These are phyloP conservation scores for Pterocles gutturalis DNA, from an alignment of 2,113 vertebrate genomes.

Conservation along the genomic window DNA sequence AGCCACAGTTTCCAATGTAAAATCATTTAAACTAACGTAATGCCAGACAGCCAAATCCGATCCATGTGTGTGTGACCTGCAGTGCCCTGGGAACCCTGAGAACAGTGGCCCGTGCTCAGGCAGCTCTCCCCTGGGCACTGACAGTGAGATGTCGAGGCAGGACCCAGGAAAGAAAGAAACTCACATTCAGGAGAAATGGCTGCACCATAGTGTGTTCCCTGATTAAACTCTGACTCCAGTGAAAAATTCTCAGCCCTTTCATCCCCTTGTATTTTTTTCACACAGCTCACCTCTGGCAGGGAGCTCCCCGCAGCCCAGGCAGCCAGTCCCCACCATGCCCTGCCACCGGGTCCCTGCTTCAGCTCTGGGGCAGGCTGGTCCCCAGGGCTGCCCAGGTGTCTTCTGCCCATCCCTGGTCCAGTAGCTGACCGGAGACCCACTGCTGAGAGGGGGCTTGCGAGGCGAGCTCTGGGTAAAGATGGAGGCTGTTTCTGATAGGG, in stretches of 20 bases:
- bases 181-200: background rate
- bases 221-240: background rate
- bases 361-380: background rate
- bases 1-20: background rate
- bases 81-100: background rate
- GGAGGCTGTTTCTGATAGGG: background rate
- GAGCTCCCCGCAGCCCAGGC: background rate
- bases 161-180: background rate
- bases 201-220: background rate
- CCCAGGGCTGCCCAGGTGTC: background rate
- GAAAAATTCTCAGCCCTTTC: background rate
- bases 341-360: accelerated
- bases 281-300: accelerated
- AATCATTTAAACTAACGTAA: background rate
- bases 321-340: accelerated
- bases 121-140: background rate
- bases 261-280: background rate
- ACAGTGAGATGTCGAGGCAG: background rate
- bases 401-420: background rate
- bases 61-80: background rate
- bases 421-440: background rate
- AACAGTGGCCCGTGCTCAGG: accelerated
- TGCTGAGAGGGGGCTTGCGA: background rate
- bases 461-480: background rate
- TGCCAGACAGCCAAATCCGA: background rate